These are phyloP conservation scores for Conger conger DNA, from an alignment of 2,113 vertebrate species.

Conservation along the genomic window DNA sequence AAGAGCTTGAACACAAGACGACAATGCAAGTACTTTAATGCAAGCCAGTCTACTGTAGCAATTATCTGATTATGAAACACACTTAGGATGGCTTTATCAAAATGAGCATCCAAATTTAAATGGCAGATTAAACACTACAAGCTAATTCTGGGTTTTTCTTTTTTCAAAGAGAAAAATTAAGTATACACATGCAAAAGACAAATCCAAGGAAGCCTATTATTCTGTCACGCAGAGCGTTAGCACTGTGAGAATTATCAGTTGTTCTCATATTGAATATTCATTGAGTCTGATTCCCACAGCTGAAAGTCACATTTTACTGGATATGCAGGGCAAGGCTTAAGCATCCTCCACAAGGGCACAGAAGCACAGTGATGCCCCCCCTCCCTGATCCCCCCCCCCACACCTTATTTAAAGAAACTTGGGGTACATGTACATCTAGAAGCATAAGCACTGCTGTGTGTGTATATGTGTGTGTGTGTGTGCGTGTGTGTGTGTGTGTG, in stretches of 20 bases:
- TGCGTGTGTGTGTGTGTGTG: conserved; percentile 17
- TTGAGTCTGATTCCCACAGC: not conserved
- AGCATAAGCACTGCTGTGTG: not conserved
- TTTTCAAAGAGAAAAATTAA: not conserved
- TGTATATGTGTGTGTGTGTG: conserved; percentile 20
- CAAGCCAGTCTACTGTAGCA: not conserved
- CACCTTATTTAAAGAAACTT: not conserved
- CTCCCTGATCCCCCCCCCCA: not conserved
- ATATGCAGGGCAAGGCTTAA: not conserved
- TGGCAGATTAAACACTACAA: not conserved
- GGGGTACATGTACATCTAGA: not conserved
- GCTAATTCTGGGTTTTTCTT: not conserved
- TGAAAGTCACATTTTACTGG: not conserved
- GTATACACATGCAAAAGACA: not conserved
- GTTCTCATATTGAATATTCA: not conserved
- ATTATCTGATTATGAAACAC: not conserved
- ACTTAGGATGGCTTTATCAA: not conserved
- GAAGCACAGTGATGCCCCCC: not conserved
- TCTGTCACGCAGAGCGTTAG: not conserved
- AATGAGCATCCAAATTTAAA: not conserved
- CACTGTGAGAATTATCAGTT: not conserved
- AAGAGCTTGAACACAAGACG: not conserved
- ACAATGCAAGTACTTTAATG: not conserved
- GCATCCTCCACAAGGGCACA: not conserved
- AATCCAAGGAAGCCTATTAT: not conserved